Percentiles rank a stretch among this genome's conserved stretches.
Conservation (phyloP, 1,140 invertebrate species). For the Panulirus ornatus region DNA sequence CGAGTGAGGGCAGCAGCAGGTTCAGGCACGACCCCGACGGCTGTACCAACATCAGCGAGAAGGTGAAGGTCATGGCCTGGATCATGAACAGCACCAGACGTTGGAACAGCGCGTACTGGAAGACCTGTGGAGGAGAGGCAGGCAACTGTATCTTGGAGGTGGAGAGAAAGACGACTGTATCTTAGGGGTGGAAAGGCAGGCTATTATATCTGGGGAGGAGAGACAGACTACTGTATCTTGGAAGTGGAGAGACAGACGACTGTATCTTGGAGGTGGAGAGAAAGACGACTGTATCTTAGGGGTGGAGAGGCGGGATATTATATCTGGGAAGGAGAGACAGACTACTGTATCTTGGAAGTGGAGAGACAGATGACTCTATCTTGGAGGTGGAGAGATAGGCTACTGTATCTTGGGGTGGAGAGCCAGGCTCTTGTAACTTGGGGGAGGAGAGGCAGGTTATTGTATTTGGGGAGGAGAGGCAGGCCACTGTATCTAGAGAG, state of each 20-base stretch:
- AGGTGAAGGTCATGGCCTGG: slow-evolving; percentile 25
- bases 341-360: background rate
- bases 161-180: background rate
- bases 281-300: too few species aligned
- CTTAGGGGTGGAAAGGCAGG: too few species aligned
- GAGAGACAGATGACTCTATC: too few species aligned
- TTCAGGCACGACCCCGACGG: background rate
- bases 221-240: background rate
- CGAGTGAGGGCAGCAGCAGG: background rate
- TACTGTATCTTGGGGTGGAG: background rate
- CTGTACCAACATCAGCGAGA: background rate
- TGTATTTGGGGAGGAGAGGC: too few species aligned
- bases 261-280: too few species aligned
- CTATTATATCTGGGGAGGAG: background rate
- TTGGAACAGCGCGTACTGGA: background rate
- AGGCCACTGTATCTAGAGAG: background rate
- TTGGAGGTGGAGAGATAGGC: too few species aligned
- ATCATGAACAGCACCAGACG: slow-evolving; percentile 1
- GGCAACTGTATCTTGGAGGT: background rate
- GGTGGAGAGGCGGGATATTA: background rate
- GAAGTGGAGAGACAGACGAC: background rate
- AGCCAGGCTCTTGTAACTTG: too few species aligned
- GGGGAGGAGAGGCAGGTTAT: too few species aligned
- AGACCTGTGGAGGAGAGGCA: background rate
- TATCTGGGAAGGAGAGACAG: background rate